Conservation (phyloP, 2,797 vertebrate genomes). For the Anas georgica region DNA sequence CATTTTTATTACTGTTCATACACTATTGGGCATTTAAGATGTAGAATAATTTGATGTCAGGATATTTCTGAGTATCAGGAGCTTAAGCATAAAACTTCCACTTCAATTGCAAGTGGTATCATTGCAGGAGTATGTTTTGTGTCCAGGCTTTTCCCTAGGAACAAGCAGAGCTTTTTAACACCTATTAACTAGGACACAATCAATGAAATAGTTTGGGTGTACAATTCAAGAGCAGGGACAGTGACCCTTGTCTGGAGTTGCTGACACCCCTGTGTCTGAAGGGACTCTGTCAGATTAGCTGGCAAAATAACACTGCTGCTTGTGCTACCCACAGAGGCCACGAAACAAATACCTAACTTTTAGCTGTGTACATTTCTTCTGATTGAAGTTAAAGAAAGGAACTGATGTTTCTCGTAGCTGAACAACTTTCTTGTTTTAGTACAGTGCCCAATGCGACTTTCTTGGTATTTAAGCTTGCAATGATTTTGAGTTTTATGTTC, state of each 20-base stretch:
- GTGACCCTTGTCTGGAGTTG: not conserved
- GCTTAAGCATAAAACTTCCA: slow-evolving; percentile 15
- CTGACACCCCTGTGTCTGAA: not conserved
- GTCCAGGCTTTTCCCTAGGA: slow-evolving; percentile 12
- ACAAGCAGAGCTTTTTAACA: slow-evolving; percentile 11
- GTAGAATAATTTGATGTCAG: slow-evolving; percentile 36
- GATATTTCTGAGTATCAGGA: not conserved
- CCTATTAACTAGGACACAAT: not conserved
- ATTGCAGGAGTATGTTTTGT: not conserved
- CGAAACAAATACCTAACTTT: not conserved
- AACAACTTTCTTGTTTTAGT: not conserved
- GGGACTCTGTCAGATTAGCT: not conserved
- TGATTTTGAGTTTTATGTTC: slow-evolving; percentile 24
- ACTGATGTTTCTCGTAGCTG: not conserved
- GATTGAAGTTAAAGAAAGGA: not conserved
- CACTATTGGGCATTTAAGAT: slow-evolving; percentile 54
- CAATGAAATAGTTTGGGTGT: fast-evolving
- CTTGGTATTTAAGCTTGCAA: slow-evolving; percentile 27
- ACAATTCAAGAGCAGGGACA: not conserved
- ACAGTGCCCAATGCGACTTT: not conserved
- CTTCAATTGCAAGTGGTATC: not conserved
- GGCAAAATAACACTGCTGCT: not conserved
- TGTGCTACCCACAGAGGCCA: not conserved
- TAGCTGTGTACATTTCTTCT: not conserved
- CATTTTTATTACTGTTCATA: slow-evolving; percentile 55